These are phyloP conservation scores for Muricea muricata DNA, from an alignment of 92 coral and sea anemone genomes.

Conservation along the genomic window DNA sequence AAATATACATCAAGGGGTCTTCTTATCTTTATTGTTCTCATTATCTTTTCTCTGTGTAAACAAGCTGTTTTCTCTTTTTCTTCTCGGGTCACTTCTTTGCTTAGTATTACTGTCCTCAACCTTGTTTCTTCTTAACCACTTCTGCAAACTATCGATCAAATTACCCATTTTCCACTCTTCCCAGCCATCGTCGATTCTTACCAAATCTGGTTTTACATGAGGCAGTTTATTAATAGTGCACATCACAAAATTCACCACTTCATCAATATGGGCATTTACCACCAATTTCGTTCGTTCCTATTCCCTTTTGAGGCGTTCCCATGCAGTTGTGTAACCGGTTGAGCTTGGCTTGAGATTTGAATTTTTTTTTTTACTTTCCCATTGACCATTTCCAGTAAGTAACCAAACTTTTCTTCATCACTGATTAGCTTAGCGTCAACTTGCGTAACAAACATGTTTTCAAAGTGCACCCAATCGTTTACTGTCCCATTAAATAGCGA, in stretches of 20 bases:
- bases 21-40: neutral
- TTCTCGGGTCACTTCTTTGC: neutral
- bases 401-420: constrained; percentile 33
- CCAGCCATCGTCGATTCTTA: constrained; percentile 63
- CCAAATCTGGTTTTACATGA: constrained; percentile 55
- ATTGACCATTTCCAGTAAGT: constrained; percentile 6
- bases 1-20: constrained; percentile 1
- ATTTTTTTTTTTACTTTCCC: constrained; percentile 12
- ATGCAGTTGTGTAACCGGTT: neutral
- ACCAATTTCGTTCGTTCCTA: constrained; percentile 21
- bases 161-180: constrained; percentile 61
- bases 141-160: constrained; percentile 26
- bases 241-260: constrained; percentile 41
- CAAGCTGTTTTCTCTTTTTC: neutral
- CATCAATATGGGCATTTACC: constrained; percentile 16
- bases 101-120: constrained; percentile 14
- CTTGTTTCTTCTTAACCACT: constrained; percentile 44
- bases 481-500: constrained; percentile 16
- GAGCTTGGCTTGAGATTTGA: constrained; percentile 17
- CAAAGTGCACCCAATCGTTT: constrained; percentile 1
- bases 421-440: neutral
- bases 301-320: constrained; percentile 24
- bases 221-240: constrained; percentile 52
- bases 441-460: constrained; percentile 6
- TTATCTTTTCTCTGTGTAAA: neutral